Evolutionary conservation across 2,797 vertebrate genomes (phyloP).

Genomic region (Carcharodon carcharias): DNA sequence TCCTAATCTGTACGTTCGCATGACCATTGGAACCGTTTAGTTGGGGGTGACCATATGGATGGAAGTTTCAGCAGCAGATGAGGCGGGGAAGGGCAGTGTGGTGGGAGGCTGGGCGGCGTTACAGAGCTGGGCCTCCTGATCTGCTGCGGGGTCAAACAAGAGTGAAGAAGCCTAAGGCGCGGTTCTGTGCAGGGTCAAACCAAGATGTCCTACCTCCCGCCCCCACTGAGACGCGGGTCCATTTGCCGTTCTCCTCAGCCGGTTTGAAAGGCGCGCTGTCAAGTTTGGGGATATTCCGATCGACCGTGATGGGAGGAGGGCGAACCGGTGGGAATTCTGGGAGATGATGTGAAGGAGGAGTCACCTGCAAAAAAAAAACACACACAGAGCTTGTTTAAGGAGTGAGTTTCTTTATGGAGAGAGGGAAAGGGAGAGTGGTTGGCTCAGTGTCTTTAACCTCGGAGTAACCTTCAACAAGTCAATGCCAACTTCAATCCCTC

Average conservation of each 20-base stretch:
- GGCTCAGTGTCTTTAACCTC: background rate
- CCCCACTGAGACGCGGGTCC: background rate
- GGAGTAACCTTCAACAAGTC: background rate
- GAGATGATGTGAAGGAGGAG: slow-evolving; percentile 52
- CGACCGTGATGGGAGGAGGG: slow-evolving; percentile 24
- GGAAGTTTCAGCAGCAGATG: no score
- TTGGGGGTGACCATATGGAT: no score
- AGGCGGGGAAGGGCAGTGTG: no score
- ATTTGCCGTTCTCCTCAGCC: background rate
- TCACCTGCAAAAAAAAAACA: slow-evolving; percentile 48
- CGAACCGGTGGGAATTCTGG: slow-evolving; percentile 59
- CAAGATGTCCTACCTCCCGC: background rate
- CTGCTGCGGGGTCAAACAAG: no score
- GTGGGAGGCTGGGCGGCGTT: no score
- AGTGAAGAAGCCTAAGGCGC: no score
- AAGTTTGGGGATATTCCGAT: background rate
- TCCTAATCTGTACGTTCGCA: no score
- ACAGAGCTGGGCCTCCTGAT: no score
- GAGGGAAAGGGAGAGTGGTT: background rate
- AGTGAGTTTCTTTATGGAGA: slow-evolving; percentile 33
- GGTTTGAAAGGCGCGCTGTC: background rate
- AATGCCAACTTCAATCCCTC: background rate
- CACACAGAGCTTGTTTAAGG: slow-evolving; percentile 38
- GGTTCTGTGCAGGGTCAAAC: background rate
- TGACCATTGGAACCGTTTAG: no score